Conservation (phyloP, 2,888 invertebrate genomes). For the Linyphia triangularis region DNA sequence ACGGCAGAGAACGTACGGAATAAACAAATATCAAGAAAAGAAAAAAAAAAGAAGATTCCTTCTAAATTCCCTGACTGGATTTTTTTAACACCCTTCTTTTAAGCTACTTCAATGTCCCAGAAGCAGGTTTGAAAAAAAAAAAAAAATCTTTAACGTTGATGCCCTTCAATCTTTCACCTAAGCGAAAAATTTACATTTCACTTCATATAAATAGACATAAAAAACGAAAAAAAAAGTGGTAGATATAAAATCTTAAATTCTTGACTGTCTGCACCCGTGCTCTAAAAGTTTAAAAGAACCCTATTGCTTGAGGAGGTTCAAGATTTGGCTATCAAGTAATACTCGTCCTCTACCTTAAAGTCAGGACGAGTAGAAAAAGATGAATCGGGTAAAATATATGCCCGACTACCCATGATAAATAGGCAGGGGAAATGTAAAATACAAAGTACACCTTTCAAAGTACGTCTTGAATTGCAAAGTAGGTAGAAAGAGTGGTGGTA, state of each 20-base stretch:
- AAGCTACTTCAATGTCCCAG: background rate
- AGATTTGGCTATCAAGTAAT: constrained; percentile 10
- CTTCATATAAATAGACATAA: background rate
- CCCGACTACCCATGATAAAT: constrained; percentile 40
- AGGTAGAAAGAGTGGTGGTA: background rate
- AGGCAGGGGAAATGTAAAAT: constrained; percentile 56
- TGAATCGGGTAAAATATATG: background rate
- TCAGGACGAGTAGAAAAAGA: constrained; percentile 3
- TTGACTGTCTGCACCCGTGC: background rate
- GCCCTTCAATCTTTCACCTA: background rate
- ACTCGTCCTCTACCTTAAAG: background rate
- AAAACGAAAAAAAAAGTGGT: background rate
- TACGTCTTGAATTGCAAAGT: constrained; percentile 50
- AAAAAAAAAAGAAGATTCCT: background rate
- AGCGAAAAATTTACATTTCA: background rate
- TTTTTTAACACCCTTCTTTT: background rate
- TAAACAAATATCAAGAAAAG: background rate
- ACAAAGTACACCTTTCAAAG: constrained; percentile 44
- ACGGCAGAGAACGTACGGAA: background rate
- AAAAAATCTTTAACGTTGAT: background rate
- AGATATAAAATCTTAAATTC: background rate
- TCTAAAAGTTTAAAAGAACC: background rate
- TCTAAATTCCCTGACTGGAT: background rate
- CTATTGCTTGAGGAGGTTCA: background rate
- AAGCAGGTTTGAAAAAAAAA: background rate